phyloP scores from a whole-genome alignment of 1,140 invertebrate species.

The Nomia melanderi region DNA sequence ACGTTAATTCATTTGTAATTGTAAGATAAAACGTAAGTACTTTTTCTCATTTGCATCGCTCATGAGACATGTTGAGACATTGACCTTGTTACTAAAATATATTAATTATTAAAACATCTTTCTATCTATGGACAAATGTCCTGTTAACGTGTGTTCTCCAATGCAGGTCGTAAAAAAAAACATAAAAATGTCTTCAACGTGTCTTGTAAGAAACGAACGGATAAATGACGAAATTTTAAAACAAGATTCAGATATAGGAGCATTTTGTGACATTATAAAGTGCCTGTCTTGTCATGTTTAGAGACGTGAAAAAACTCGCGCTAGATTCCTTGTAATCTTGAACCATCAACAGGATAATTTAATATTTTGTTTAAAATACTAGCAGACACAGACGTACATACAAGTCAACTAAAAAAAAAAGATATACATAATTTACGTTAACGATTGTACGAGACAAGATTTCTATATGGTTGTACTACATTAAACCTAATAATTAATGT shows the following conservation, averaged over 20 bases:
- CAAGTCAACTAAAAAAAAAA: slow-evolving; percentile 26
- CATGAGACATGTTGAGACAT: slow-evolving; percentile 55
- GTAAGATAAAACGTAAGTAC: slow-evolving; percentile 52
- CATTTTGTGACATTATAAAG: slow-evolving; percentile 80
- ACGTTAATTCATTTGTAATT: slow-evolving; percentile 46
- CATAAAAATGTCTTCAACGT: slow-evolving; percentile 66
- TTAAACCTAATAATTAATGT: slow-evolving; percentile 64
- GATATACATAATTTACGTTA: slow-evolving; percentile 52
- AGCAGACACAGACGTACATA: slow-evolving; percentile 32
- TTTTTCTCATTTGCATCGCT: slow-evolving; percentile 58
- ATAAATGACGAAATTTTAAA: slow-evolving; percentile 75
- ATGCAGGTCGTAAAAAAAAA: slow-evolving; percentile 68
- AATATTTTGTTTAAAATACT: slow-evolving; percentile 53
- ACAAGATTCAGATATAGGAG: slow-evolving; percentile 77
- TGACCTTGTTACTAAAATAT: slow-evolving; percentile 60
- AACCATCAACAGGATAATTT: slow-evolving; percentile 59
- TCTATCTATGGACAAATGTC: slow-evolving; percentile 67
- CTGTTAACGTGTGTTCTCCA: slow-evolving; percentile 70
- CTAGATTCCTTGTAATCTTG: slow-evolving; percentile 72
- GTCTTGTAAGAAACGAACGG: slow-evolving; percentile 58
- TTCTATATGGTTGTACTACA: slow-evolving; percentile 65
- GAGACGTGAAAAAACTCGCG: slow-evolving; percentile 73
- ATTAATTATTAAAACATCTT: slow-evolving; percentile 68
- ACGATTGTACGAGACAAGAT: slow-evolving; percentile 60
- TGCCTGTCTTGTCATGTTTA: slow-evolving; percentile 79